Conservation (phyloP, 1,140 invertebrate genomes). For the Hyles vespertilio region DNA sequence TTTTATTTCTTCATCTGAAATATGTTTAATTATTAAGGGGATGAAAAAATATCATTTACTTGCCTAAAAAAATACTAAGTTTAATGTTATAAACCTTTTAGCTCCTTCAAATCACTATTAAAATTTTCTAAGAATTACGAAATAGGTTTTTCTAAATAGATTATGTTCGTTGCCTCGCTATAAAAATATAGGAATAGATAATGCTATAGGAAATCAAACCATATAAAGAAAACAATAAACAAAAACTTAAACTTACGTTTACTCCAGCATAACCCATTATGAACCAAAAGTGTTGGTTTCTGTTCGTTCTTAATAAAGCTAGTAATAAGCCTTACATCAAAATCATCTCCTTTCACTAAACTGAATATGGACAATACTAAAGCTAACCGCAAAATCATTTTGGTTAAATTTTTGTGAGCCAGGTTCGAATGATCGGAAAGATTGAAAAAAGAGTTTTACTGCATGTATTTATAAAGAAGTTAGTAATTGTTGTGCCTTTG, state of each 20-base stretch:
- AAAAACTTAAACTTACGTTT: slow-evolving; percentile 22
- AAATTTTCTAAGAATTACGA: too few species aligned
- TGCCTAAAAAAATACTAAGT: neutral
- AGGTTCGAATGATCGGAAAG: too few species aligned
- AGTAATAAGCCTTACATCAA: slow-evolving; percentile 35
- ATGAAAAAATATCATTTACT: slow-evolving; percentile 1
- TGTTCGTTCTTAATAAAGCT: slow-evolving; percentile 43
- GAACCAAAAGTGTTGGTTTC: slow-evolving; percentile 35
- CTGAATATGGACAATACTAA: neutral
- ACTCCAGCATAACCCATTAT: slow-evolving; percentile 39
- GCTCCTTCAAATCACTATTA: too few species aligned
- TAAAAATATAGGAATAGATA: too few species aligned
- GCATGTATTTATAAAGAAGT: neutral
- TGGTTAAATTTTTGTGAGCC: too few species aligned
- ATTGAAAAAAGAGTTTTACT: too few species aligned
- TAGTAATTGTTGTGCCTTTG: neutral
- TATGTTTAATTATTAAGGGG: neutral
- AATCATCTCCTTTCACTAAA: slow-evolving; percentile 13
- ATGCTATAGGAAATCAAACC: too few species aligned
- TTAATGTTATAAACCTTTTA: too few species aligned
- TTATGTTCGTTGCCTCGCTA: too few species aligned
- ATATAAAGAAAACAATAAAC: too few species aligned
- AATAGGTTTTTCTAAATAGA: too few species aligned
- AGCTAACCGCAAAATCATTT: neutral
- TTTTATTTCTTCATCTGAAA: slow-evolving; percentile 35